Percentiles rank a stretch among this genome's conserved stretches.
Conservation (phyloP, 92 coral and sea anemone species). For the Metridium senile region DNA sequence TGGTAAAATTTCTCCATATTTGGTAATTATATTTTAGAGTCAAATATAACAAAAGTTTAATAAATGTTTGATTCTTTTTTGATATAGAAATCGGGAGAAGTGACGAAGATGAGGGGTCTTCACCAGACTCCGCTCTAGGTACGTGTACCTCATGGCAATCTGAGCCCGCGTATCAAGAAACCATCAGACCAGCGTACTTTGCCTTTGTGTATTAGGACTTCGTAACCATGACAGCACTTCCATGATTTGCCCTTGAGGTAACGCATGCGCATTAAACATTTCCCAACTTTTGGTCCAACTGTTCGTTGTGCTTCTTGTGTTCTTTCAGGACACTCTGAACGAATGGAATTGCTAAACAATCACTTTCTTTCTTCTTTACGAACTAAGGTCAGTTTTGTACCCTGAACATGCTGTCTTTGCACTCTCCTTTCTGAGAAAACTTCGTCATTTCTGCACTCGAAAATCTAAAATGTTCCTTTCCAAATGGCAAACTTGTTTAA, state of each 20-base stretch:
- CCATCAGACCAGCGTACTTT: slow-evolving; percentile 84
- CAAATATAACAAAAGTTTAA: too few relatives aligned
- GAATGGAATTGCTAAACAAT: slow-evolving; percentile 78
- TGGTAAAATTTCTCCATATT: not conserved
- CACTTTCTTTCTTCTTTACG: slow-evolving; percentile 74
- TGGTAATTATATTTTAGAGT: not conserved
- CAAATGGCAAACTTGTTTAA: too few relatives aligned
- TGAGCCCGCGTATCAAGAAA: slow-evolving; percentile 86
- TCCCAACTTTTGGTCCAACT: slow-evolving; percentile 47
- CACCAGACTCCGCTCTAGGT: slow-evolving; percentile 99
- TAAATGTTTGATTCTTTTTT: too few relatives aligned
- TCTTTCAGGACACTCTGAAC: slow-evolving; percentile 76
- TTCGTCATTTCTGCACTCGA: too few relatives aligned
- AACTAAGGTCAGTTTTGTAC: slow-evolving; percentile 52
- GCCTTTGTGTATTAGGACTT: slow-evolving; percentile 82
- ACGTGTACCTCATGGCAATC: slow-evolving; percentile 94
- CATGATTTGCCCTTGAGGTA: slow-evolving; percentile 76
- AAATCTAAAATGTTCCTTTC: too few relatives aligned
- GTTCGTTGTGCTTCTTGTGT: slow-evolving; percentile 67
- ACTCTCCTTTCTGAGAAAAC: not conserved
- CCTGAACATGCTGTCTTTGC: slow-evolving; percentile 4
- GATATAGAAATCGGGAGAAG: slow-evolving; percentile 46
- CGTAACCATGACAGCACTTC: slow-evolving; percentile 41
- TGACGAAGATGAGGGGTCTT: slow-evolving; percentile 93
- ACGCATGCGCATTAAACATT: slow-evolving; percentile 51